Base-by-base conservation (phyloP, 2,888 invertebrate genomes). In the Phymatocera aterrima region DNA sequence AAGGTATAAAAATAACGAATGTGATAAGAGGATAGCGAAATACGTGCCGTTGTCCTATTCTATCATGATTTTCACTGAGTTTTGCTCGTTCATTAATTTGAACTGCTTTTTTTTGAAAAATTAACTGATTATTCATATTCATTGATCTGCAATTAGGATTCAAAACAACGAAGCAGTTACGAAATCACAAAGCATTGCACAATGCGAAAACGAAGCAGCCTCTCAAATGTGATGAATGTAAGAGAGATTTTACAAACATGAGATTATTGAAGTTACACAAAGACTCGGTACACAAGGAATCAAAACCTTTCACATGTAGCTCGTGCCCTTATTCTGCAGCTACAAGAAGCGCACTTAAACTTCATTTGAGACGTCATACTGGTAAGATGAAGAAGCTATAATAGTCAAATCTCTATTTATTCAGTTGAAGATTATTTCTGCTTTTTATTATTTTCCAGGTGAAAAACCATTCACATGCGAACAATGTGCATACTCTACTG, bases 401-500 rank as follows among this genome's bases (percentile, higher is more conserved):
- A n/a, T n/a, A n/a, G n/a, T n/a, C n/a, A n/a, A 8, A 40, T 5
- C 8, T 40, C 8, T 40, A 40, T 40, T 5, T 40, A 40, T 18
- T 3, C 5, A 31, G n/a, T n/a, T n/a, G n/a, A n/a, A n/a, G n/a
- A n/a, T n/a, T n/a, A n/a, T n/a, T n/a, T n/a, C n/a, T n/a, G n/a
- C n/a, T n/a, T n/a, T n/a, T n/a, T n/a, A n/a, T n/a, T 68, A 70
- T 77, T 80, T 48, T 77, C 48, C 89, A 94, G 94, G 95, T 61
- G 95, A 95, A 87, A 96, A 95, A 87, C 95, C 96, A 0, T 96
- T 95, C 89, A 92, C 94, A 51, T 97, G 97, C 88, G 93, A 94
- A 46, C 90, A 92, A 70, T 97, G 97, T 89, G 91, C 92, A 3
- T 96, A 95, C 88, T 91, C 93, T 54, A 94, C 96, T 3, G 93